Evolutionary conservation across 2,888 invertebrate genomes (phyloP), one percentile per base, ranked within the genome.

Genomic region (Scaeva pyrastri): DNA sequence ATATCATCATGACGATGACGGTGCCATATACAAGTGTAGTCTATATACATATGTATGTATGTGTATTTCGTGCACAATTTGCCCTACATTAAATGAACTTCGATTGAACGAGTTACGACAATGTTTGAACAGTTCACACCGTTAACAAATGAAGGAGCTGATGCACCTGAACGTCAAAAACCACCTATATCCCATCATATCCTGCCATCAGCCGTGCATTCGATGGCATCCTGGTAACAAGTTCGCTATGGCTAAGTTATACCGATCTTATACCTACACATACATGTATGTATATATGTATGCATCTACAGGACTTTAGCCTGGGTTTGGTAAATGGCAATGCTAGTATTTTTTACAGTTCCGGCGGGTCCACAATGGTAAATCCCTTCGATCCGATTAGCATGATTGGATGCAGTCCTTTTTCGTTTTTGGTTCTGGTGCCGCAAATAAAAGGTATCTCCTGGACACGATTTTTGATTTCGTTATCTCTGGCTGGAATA

Each of bases 71-170:
- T 75, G 84, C 79, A 79, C 79, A 79, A 84, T 79, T 84, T 75
- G 84, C 26, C 74, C 75, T 43, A 64, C 75, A 79, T 85, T 85
- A 85, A 85, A 85, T 85, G 85, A 81, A 81, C 80, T 81, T 73
- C 81, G 75, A 81, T 72, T 81, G 75, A 84, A 80, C 80, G 75
- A 80, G 66, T 72, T 76, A 56, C 58, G 76, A 68, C 76, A 85
- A 85, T 85, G 81, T 85, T 85, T 85, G 81, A 81, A 81, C 81
- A 76, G 85, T 68, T 85, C 68, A 81, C 81, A 85, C 72, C 48
- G 72, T 77, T 85, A 76, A 76, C 72, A 85, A 81, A 80, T 71
- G 75, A 76, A 75, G 64, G 68, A 85, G 39, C 58, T 72, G n/a
- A n/a, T n/a, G 43, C 60, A 43, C 39, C 68, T 39, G 52, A 21